Evolutionary conservation across 1,140 invertebrate species (phyloP).

Genomic region (Macrosteles quadrilineatus): DNA sequence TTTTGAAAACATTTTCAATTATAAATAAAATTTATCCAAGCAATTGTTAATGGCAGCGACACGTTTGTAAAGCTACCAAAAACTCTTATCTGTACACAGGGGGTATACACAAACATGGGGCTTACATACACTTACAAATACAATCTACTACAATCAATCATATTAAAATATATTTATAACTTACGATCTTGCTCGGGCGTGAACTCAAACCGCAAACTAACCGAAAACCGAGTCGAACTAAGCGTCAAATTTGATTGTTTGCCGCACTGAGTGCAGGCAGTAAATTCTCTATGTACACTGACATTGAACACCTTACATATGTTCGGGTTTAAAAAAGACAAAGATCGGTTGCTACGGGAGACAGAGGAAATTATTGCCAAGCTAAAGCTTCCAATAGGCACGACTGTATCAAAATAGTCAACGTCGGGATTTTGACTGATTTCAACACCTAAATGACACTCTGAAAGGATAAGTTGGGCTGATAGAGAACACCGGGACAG

Average conservation of each 20-base stretch:
- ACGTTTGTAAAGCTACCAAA: constrained; percentile 24
- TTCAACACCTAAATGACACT: too few species aligned
- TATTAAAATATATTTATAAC: constrained; percentile 12
- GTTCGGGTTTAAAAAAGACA: constrained; percentile 9
- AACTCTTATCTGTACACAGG: constrained; percentile 13
- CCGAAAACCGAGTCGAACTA: neutral
- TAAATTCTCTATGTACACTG: constrained; percentile 15
- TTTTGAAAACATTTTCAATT: constrained; percentile 28
- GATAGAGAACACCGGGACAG: too few species aligned
- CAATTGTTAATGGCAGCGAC: constrained; percentile 15
- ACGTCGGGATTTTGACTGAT: neutral
- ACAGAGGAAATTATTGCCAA: constrained; percentile 21
- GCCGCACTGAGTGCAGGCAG: constrained; percentile 19
- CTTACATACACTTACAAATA: constrained; percentile 19
- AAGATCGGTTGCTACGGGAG: neutral
- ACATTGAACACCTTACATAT: neutral
- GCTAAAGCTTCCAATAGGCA: constrained; percentile 24
- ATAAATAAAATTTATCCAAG: constrained; percentile 25
- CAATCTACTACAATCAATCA: constrained; percentile 23
- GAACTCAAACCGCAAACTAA: too few species aligned
- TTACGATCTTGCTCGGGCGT: too few species aligned
- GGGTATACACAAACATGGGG: neutral
- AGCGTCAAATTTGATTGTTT: constrained; percentile 15
- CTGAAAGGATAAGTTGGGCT: too few species aligned
- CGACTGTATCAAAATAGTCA: constrained; percentile 19